phyloP scores from a whole-genome alignment of 2,113 vertebrate species.

The Eupsittula cactorum region DNA sequence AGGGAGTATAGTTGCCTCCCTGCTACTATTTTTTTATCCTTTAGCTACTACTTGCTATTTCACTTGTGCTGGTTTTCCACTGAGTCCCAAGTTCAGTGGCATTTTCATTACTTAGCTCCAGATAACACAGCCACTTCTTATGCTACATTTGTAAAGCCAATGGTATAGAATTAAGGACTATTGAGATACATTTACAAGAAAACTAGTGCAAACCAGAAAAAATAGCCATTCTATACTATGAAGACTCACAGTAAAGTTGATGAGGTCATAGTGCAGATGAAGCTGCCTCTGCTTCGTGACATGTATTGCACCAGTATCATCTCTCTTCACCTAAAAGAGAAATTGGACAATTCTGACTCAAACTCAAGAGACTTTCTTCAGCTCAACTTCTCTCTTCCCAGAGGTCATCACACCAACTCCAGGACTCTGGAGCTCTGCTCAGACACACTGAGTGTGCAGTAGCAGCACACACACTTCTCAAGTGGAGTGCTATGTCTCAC shows the following conservation, averaged over 20 bases:
- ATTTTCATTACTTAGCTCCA: neutral
- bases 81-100: neutral
- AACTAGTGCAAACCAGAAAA: neutral
- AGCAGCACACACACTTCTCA: neutral
- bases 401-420: neutral
- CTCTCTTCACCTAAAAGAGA: conserved; percentile 88
- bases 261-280: conserved; percentile 93
- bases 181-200: neutral
- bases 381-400: neutral
- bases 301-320: conserved; percentile 92
- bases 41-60: neutral
- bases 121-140: neutral
- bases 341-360: neutral
- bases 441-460: rapidly evolving
- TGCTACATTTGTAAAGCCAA: neutral
- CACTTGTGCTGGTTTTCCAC: neutral
- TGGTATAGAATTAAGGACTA: neutral
- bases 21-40: neutral
- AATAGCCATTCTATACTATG: neutral
- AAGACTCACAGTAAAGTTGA: conserved; percentile 92
- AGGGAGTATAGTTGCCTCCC: neutral
- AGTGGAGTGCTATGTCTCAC: rapidly evolving
- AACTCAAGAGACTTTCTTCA: neutral
- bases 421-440: neutral
- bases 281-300: conserved; percentile 96